These are phyloP conservation scores for Knipowitschia caucasica DNA, from an alignment of 2,797 vertebrate species.

Conservation along the genomic window DNA sequence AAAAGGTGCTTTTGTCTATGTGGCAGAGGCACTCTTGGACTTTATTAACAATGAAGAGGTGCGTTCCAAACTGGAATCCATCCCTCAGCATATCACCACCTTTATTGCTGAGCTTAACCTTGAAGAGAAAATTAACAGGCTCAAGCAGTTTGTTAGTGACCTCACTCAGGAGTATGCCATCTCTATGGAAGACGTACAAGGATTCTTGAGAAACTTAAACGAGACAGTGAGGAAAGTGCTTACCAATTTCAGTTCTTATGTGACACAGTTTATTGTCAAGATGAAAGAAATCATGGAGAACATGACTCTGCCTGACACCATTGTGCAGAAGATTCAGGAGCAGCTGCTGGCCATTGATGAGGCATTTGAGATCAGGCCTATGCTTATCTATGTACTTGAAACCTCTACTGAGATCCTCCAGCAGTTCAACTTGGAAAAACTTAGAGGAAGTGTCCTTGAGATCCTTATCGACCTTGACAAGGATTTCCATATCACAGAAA, in stretches of 20 bases:
- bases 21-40: conserved; percentile 73
- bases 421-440: conserved; percentile 73
- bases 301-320: conserved; percentile 59
- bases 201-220: conserved; percentile 64
- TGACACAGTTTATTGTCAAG: conserved; percentile 64
- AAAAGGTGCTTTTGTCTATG: conserved; percentile 64
- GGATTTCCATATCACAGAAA: conserved; percentile 69
- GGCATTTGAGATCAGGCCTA: conserved; percentile 72
- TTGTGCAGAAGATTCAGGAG: conserved; percentile 76
- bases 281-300: conserved; percentile 71
- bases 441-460: conserved; percentile 64
- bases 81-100: conserved; percentile 74
- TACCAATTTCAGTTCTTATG: conserved; percentile 55
- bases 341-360: conserved; percentile 74
- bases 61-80: conserved; percentile 67
- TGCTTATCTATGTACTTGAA: conserved; percentile 69
- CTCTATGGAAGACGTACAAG: conserved; percentile 78
- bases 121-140: conserved; percentile 65
- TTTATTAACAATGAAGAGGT: conserved; percentile 76
- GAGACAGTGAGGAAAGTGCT: conserved; percentile 53
- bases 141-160: conserved; percentile 75
- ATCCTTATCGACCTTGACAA: conserved; percentile 78
- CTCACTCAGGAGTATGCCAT: conserved; percentile 75
- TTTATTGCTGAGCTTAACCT: conserved; percentile 77
- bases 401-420: conserved; percentile 62